Conservation (phyloP, 2,113 vertebrate genomes). For the Carlito syrichta region DNA sequence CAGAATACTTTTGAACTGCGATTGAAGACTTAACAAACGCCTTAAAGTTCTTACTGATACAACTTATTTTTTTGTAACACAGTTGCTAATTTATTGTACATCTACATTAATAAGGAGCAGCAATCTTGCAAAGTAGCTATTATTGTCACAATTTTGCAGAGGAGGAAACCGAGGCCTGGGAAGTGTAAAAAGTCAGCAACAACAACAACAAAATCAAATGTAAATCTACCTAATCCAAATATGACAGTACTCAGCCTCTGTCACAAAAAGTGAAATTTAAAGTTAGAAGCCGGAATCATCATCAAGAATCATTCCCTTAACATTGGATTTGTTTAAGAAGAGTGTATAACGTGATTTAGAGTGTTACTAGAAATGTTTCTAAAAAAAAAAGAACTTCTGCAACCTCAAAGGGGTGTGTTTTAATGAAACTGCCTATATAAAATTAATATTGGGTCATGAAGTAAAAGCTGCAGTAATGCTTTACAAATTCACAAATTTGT, state of each 20-base stretch:
- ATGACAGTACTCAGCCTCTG: background rate
- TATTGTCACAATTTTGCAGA: background rate
- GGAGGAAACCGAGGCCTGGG: background rate
- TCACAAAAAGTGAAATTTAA: background rate
- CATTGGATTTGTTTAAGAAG: background rate
- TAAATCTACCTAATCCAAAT: background rate
- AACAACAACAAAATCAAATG: background rate
- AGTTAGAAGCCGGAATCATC: background rate
- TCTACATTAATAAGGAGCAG: background rate
- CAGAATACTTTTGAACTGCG: background rate
- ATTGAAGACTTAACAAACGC: background rate
- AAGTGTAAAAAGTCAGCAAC: background rate
- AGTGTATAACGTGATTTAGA: background rate
- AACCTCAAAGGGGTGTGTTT: background rate
- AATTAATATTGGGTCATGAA: no score
- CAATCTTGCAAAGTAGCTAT: background rate
- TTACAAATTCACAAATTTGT: no score
- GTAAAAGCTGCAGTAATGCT: no score
- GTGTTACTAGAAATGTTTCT: background rate
- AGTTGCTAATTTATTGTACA: background rate
- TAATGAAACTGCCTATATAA: no score
- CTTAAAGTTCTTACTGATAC: background rate
- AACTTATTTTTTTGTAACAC: background rate
- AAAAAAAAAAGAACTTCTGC: background rate
- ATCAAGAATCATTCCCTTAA: background rate